Evolutionary conservation across 92 coral and sea anemone species (phyloP).

Genomic region (Hydrozoanthus gracilis): DNA sequence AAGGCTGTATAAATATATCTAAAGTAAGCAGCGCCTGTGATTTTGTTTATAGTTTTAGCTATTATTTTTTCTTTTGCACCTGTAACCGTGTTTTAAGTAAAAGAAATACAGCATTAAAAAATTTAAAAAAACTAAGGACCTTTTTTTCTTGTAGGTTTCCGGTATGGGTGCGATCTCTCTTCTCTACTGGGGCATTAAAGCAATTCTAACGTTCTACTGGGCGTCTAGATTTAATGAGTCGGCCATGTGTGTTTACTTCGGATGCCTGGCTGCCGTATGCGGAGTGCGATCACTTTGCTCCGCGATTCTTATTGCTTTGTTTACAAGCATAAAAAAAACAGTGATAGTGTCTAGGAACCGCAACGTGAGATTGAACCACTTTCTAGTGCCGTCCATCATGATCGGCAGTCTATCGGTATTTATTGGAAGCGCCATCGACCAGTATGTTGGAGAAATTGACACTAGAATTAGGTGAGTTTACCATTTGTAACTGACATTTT

Average conservation of each 20-base stretch:
- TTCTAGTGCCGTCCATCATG: constrained; percentile 4
- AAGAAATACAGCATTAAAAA: too few species aligned
- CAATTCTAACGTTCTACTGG: constrained; percentile 17
- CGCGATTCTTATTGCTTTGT: neutral
- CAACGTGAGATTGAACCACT: neutral
- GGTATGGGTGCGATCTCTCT: constrained; percentile 26
- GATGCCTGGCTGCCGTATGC: neutral
- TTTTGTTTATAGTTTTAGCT: too few species aligned
- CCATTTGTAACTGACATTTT: too few species aligned
- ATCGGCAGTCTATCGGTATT: constrained; percentile 5
- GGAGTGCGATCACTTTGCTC: neutral
- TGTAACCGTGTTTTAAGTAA: neutral
- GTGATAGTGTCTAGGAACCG: neutral
- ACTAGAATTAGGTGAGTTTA: constrained; percentile 16
- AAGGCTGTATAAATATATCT: too few species aligned
- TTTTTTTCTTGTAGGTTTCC: constrained; percentile 7
- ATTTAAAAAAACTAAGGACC: too few species aligned
- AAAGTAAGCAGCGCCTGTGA: too few species aligned
- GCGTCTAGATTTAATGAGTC: neutral
- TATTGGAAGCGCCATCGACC: constrained; percentile 10
- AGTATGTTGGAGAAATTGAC: constrained; percentile 27
- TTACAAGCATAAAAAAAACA: neutral
- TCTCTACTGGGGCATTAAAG: constrained; percentile 4
- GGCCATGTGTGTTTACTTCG: neutral
- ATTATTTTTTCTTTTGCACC: too few species aligned